A percentile compares a stretch with the other conserved stretches of the same genome.
Conservation (phyloP, 2,113 vertebrate species). For the Myocastor coypus region DNA sequence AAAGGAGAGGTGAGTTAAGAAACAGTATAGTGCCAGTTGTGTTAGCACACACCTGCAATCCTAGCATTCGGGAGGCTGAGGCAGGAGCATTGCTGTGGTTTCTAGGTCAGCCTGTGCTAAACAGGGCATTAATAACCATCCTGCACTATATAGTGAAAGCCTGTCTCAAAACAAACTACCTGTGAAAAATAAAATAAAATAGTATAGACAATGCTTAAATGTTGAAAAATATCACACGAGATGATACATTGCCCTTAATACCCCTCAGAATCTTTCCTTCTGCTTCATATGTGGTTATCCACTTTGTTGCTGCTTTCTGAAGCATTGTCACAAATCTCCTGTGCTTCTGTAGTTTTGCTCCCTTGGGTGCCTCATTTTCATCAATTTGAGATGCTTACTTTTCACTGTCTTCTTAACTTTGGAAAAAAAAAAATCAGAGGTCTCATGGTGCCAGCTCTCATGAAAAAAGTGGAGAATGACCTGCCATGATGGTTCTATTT, state of each 20-base stretch:
- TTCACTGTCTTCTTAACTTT: neutral
- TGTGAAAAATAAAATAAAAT: neutral
- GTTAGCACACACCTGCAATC: neutral
- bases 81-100: neutral
- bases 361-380: neutral
- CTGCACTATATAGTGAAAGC: neutral
- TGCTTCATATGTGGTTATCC: neutral
- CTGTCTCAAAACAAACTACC: neutral
- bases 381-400: neutral
- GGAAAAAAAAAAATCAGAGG: neutral
- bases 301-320: neutral
- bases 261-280: neutral
- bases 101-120: neutral
- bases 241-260: neutral
- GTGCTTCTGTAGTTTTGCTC: neutral
- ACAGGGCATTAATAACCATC: neutral
- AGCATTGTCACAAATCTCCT: neutral
- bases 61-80: neutral
- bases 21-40: neutral
- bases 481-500: neutral
- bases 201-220: neutral
- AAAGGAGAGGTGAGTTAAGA: neutral
- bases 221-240: neutral
- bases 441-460: neutral
- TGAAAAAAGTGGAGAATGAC: neutral